These are phyloP conservation scores for Pavo muticus DNA, from an alignment of 2,113 vertebrate species.

Conservation along the genomic window DNA sequence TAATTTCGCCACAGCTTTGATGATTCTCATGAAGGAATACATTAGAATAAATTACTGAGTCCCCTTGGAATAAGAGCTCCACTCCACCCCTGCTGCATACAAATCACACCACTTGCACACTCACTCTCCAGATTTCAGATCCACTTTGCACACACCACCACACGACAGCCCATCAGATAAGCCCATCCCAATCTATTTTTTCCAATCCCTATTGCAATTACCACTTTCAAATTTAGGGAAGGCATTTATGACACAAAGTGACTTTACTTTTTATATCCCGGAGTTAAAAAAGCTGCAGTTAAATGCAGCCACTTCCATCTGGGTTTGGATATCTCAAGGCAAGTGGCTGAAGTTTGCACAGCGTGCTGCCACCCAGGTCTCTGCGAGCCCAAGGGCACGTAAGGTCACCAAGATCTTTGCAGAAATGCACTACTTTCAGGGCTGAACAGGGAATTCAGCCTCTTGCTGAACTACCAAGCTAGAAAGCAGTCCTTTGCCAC, in stretches of 20 bases:
- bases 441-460: not conserved
- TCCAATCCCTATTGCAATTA: conserved; percentile 33
- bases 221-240: conserved; percentile 51
- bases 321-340: conserved; percentile 21
- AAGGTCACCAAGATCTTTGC: conserved; percentile 10
- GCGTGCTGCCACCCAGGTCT: not conserved
- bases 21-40: conserved; percentile 43
- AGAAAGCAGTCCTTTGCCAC: not conserved
- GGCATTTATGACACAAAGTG: conserved; percentile 22
- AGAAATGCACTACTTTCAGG: not conserved
- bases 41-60: conserved; percentile 58
- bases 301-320: conserved; percentile 50
- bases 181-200: conserved; percentile 1
- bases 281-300: conserved; percentile 32
- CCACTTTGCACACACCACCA: not conserved
- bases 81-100: not conserved
- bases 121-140: conserved; percentile 5
- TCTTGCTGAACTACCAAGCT: not conserved
- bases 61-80: conserved; percentile 32
- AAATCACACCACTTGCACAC: conserved; percentile 24
- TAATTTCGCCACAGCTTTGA: conserved; percentile 64
- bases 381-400: conserved; percentile 7
- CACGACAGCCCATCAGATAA: not conserved
- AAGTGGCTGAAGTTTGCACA: conserved; percentile 5
- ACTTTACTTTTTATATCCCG: not conserved